Conservation (phyloP, 2,888 invertebrate species). For the Eurytoma californica region DNA sequence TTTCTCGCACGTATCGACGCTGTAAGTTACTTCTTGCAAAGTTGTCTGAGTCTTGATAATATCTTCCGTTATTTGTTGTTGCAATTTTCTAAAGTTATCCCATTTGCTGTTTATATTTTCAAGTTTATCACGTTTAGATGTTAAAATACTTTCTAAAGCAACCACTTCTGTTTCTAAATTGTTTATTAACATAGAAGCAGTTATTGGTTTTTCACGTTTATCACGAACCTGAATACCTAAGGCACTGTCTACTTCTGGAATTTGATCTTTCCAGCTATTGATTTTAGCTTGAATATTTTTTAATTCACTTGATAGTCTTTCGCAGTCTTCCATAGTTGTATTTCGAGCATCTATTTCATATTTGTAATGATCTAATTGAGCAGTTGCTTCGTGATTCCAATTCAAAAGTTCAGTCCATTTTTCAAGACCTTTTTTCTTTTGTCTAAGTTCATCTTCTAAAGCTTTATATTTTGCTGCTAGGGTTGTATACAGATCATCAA, state of each 20-base stretch:
- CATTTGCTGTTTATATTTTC: constrained; percentile 85
- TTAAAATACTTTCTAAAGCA: constrained; percentile 81
- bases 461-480: constrained; percentile 87
- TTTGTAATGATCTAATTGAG: constrained; percentile 87
- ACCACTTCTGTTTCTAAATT: constrained; percentile 85
- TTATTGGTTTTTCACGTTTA: constrained; percentile 83
- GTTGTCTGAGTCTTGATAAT: constrained; percentile 79
- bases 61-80: constrained; percentile 82
- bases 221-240: constrained; percentile 83
- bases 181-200: constrained; percentile 83
- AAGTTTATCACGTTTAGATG: constrained; percentile 81
- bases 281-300: constrained; percentile 82
- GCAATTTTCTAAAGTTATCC: constrained; percentile 85
- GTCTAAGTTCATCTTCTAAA: constrained; percentile 84
- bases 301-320: constrained; percentile 83
- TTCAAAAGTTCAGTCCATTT: constrained; percentile 89
- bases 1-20: constrained; percentile 75
- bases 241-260: constrained; percentile 82
- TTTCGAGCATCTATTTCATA: constrained; percentile 88
- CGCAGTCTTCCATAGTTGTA: constrained; percentile 82
- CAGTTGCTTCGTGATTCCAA: constrained; percentile 88
- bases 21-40: constrained; percentile 78
- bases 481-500: constrained; percentile 86
- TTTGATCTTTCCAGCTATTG: constrained; percentile 83
- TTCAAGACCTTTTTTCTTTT: constrained; percentile 85